Percentiles rank a stretch among this genome's conserved stretches.
These are phyloP conservation scores for Entomobrya proxima DNA, from an alignment of 2,888 invertebrate genomes.

Conservation along the genomic window DNA sequence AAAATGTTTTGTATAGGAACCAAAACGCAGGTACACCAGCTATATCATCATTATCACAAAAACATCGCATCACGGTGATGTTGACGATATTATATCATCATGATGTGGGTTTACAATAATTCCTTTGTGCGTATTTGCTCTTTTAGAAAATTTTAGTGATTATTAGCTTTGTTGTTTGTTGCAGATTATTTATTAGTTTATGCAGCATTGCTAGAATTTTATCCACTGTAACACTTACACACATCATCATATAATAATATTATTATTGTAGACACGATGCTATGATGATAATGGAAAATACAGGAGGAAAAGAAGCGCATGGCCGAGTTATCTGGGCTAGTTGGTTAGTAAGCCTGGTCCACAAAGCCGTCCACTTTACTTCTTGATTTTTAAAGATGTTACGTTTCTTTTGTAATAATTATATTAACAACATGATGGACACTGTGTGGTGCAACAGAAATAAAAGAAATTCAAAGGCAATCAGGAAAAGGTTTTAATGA, in stretches of 20 bases:
- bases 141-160: background rate
- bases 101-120: constrained; percentile 32
- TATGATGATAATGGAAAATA: constrained; percentile 20
- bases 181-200: constrained; percentile 24
- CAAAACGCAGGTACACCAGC: background rate
- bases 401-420: background rate
- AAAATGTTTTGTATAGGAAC: constrained; percentile 12
- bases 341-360: constrained; percentile 42
- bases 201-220: constrained; percentile 2
- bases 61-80: constrained; percentile 1
- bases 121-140: constrained; percentile 15
- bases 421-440: background rate
- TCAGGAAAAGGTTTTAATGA: background rate
- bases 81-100: constrained; percentile 31
- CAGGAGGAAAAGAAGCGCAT: background rate
- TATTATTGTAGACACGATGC: background rate
- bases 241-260: too few species aligned
- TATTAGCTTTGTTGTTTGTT: constrained; percentile 36
- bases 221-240: constrained; percentile 1
- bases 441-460: too few species aligned
- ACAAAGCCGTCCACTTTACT: background rate
- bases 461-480: too few species aligned
- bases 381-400: background rate
- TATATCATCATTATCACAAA: constrained; percentile 25
- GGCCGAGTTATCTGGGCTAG: constrained; percentile 46